Conservation (phyloP, 2,113 vertebrate genomes). For the Boleophthalmus pectinirostris region DNA sequence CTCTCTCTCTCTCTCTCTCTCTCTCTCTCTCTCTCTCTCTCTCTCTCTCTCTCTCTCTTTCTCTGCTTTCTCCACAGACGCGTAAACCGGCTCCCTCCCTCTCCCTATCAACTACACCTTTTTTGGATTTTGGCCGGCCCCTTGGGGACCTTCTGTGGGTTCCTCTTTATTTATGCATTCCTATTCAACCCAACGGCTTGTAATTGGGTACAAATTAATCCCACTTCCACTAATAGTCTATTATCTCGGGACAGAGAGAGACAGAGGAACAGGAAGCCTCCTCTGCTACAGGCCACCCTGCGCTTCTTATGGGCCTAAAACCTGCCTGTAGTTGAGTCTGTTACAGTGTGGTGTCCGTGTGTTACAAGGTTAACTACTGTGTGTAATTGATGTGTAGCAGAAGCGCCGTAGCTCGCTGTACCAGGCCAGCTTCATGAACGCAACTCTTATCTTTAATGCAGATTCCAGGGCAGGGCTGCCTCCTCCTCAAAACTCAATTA, state of each 20-base stretch:
- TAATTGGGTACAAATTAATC: slow-evolving; percentile 94
- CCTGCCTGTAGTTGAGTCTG: background rate
- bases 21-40: slow-evolving; percentile 5
- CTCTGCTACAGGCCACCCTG: background rate
- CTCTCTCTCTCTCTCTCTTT: background rate
- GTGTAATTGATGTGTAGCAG: slow-evolving; percentile 38
- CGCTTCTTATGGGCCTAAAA: background rate
- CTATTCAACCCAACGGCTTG: slow-evolving; percentile 80
- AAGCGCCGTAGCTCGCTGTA: slow-evolving; percentile 21
- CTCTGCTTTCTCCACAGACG: slow-evolving; percentile 15
- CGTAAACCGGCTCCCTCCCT: slow-evolving; percentile 24
- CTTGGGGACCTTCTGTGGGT: slow-evolving; percentile 56
- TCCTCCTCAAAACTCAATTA: slow-evolving; percentile 73
- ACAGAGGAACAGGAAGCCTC: background rate
- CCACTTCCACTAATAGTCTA: slow-evolving; percentile 82
- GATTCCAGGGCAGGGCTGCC: slow-evolving; percentile 68
- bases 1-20: slow-evolving; percentile 10
- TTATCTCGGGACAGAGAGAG: slow-evolving; percentile 70
- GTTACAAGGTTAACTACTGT: slow-evolving; percentile 25
- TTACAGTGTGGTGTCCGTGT: slow-evolving; percentile 5
- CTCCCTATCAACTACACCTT: slow-evolving; percentile 47
- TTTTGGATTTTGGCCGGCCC: slow-evolving; percentile 72
- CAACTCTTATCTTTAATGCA: slow-evolving; percentile 67
- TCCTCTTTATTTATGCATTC: slow-evolving; percentile 80
- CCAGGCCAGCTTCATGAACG: slow-evolving; percentile 39